Conservation (phyloP, 2,113 vertebrate genomes). For the Chroicocephalus ridibundus region DNA sequence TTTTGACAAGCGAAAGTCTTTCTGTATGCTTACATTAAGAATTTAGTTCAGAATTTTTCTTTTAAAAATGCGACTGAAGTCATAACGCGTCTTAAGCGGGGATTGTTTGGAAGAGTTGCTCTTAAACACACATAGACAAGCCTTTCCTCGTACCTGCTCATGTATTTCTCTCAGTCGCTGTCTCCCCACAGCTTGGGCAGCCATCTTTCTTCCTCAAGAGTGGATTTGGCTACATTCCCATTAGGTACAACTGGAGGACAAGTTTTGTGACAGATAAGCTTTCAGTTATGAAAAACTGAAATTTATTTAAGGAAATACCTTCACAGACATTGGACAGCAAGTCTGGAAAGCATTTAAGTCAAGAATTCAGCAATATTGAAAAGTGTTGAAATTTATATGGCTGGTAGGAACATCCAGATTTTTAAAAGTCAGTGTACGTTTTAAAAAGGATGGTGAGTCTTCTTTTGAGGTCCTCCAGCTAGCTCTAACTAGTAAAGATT, state of each 20-base stretch:
- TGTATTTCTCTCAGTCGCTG: not conserved
- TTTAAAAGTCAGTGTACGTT: not conserved
- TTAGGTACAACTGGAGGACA: not conserved
- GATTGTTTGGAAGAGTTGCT: not conserved
- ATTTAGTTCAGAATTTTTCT: not conserved
- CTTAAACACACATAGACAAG: not conserved
- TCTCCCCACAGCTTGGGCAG: not conserved
- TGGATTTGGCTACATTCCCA: fast-evolving
- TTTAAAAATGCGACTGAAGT: not conserved
- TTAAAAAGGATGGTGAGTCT: not conserved
- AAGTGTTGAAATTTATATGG: not conserved
- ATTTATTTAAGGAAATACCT: not conserved
- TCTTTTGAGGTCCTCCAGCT: not conserved
- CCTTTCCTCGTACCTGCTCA: not conserved
- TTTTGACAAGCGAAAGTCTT: not conserved
- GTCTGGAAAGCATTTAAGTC: not conserved
- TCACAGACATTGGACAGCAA: not conserved
- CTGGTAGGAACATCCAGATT: not conserved
- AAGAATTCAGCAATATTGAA: not conserved
- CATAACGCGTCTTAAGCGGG: not conserved
- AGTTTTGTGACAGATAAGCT: not conserved
- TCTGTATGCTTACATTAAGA: not conserved
- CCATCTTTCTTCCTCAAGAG: not conserved
- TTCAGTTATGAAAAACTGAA: not conserved
- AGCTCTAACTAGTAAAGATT: not conserved